A percentile compares a stretch with the other conserved stretches of the same genome.
Evolutionary conservation across 2,888 invertebrate species (phyloP).

Genomic region (Phyllotreta striolata): DNA sequence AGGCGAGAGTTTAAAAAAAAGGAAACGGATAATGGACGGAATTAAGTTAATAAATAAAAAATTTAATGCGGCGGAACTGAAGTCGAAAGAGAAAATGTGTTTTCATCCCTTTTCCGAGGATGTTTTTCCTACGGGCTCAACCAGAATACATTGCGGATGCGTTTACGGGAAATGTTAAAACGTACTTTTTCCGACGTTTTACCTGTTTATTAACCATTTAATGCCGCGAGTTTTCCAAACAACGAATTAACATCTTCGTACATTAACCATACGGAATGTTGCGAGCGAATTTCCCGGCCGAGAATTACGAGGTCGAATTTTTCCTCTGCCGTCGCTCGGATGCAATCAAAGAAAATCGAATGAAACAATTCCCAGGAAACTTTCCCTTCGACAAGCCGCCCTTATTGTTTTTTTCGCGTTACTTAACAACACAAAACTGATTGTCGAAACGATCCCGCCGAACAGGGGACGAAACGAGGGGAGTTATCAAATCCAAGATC

Average conservation of each 20-base stretch:
- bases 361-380: too few relatives aligned
- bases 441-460: background rate
- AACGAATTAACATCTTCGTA: too few relatives aligned
- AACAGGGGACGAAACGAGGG: background rate
- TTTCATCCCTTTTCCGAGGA: constrained; percentile 8
- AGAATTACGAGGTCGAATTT: too few relatives aligned
- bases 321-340: too few relatives aligned
- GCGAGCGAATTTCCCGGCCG: too few relatives aligned
- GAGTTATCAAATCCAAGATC: background rate
- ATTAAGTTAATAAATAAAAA: constrained; percentile 23
- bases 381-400: too few relatives aligned
- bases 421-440: background rate
- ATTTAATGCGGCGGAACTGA: constrained; percentile 16
- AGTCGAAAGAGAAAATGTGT: constrained; percentile 18
- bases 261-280: too few relatives aligned
- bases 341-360: too few relatives aligned
- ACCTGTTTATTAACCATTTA: constrained; percentile 16
- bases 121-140: constrained; percentile 3
- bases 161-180: constrained; percentile 10
- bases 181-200: constrained; percentile 8
- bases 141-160: constrained; percentile 4
- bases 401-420: too few relatives aligned
- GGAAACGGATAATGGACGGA: constrained; percentile 17
- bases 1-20: constrained; percentile 13
- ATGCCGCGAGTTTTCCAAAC: background rate